These are phyloP conservation scores for Drosophila infuscata DNA, from an alignment of 2,888 invertebrate genomes.

Conservation along the genomic window DNA sequence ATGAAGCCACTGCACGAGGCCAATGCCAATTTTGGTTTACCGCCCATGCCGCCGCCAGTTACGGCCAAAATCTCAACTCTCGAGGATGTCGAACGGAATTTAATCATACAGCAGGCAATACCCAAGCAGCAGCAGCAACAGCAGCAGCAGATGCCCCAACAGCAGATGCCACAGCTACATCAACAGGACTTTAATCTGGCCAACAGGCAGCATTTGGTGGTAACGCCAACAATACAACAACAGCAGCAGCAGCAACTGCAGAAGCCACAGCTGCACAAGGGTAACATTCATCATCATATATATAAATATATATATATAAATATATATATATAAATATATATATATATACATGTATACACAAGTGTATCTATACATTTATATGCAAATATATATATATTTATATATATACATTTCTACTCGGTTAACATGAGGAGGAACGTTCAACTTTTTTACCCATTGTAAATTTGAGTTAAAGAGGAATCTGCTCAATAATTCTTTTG, in stretches of 20 bases:
- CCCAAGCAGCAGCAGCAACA: constrained; percentile 68
- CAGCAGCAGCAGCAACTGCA: constrained; percentile 61
- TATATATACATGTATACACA: no score
- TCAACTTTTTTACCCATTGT: background rate
- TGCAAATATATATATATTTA: background rate
- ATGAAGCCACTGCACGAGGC: constrained; percentile 54
- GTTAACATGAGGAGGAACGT: background rate
- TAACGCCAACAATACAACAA: constrained; percentile 59
- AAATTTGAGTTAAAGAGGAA: background rate
- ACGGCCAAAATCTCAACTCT: constrained; percentile 83
- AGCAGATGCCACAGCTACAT: constrained; percentile 27
- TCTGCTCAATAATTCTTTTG: background rate
- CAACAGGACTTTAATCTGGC: constrained; percentile 54
- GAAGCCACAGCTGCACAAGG: constrained; percentile 82
- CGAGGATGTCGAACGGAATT: constrained; percentile 84
- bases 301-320: background rate
- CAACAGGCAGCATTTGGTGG: constrained; percentile 57
- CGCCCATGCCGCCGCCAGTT: constrained; percentile 50
- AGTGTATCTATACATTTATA: background rate
- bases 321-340: no score
- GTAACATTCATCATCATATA: constrained; percentile 44
- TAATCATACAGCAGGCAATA: constrained; percentile 83
- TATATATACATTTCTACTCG: background rate
- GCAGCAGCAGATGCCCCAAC: constrained; percentile 57
- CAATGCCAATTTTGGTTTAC: constrained; percentile 68